Evolutionary conservation across 1,140 invertebrate species (phyloP).

Genomic region (Eulimnadia texana): DNA sequence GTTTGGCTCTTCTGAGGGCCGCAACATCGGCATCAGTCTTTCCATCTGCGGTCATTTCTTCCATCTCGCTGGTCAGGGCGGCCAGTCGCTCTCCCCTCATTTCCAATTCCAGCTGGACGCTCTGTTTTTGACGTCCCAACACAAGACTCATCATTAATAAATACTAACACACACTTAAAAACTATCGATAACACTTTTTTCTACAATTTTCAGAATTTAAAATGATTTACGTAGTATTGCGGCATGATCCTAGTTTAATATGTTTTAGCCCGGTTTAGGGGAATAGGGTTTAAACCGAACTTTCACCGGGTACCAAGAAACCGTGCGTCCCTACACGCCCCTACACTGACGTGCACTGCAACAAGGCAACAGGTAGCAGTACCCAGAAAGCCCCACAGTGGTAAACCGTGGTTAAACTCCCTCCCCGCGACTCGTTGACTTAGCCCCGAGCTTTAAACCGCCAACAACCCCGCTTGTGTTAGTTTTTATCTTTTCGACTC

Average conservation of each 20-base stretch:
- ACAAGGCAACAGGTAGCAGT: not conserved
- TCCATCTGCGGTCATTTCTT: constrained; percentile 62
- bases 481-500: too few relatives aligned
- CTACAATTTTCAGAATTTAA: not conserved
- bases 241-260: not conserved
- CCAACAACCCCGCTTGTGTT: not conserved
- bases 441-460: not conserved
- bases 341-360: not conserved
- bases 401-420: not conserved
- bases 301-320: not conserved
- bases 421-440: not conserved
- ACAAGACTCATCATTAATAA: not conserved
- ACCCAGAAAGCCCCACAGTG: not conserved
- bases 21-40: constrained; percentile 76
- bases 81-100: constrained; percentile 67
- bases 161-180: not conserved
- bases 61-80: constrained; percentile 61
- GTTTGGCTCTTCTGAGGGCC: constrained; percentile 60
- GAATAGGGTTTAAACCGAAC: not conserved
- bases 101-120: constrained; percentile 68
- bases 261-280: not conserved
- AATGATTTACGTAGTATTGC: not conserved
- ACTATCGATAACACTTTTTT: not conserved
- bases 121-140: constrained; percentile 36
- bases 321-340: not conserved